Conservation (phyloP, 2,113 vertebrate genomes). For the Spea bombifrons region DNA sequence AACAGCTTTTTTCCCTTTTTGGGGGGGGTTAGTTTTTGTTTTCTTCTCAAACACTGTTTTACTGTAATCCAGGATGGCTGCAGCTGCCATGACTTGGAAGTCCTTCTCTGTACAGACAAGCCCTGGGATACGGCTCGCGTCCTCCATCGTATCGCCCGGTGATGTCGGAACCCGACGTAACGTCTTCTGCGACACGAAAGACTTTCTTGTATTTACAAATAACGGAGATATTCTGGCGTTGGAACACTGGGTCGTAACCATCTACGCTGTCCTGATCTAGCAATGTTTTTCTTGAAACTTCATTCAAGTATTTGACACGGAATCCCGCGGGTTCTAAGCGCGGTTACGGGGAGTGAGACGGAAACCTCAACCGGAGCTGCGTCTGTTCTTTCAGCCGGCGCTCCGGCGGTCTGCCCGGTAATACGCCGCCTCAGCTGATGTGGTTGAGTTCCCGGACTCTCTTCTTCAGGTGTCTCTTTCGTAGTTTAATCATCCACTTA, state of each 20-base stretch:
- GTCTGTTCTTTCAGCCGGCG: background rate
- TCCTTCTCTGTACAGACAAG: background rate
- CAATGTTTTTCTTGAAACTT: background rate
- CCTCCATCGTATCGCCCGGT: background rate
- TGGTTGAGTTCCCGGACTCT: constrained; percentile 74
- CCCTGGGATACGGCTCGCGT: background rate
- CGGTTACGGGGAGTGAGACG: background rate
- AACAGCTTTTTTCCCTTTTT: too few species aligned
- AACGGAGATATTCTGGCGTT: too few species aligned
- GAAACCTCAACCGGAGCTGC: background rate
- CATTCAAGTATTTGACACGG: background rate
- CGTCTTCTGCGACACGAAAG: too few species aligned
- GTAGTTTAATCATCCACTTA: constrained; percentile 91
- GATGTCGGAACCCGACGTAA: too few species aligned
- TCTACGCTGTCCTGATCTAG: background rate
- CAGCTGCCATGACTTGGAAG: too few species aligned
- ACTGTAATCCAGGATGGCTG: too few species aligned
- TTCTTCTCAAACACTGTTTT: too few species aligned
- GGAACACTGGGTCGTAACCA: background rate
- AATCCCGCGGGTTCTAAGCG: background rate
- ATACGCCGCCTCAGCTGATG: constrained; percentile 67
- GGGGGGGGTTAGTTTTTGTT: too few species aligned
- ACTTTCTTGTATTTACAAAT: too few species aligned
- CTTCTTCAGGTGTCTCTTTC: constrained; percentile 80
- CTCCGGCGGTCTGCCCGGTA: background rate